phyloP scores from a whole-genome alignment of 2,113 vertebrate genomes.

The Bathybates hornii region DNA sequence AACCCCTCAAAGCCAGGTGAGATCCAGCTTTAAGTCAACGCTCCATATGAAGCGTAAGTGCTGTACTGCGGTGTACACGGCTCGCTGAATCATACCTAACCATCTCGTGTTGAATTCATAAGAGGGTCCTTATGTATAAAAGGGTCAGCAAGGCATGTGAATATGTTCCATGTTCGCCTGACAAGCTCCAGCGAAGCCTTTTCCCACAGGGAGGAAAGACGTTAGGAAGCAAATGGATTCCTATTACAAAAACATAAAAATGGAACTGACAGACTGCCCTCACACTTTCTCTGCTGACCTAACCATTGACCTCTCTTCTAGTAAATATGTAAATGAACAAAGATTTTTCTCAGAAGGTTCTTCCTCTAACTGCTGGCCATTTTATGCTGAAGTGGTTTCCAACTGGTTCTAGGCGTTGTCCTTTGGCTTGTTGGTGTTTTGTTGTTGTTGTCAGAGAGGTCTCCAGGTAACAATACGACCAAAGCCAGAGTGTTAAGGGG shows the following conservation, averaged over 20 bases:
- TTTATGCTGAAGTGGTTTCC: slow-evolving; percentile 11
- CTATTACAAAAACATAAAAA: background rate
- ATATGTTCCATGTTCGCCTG: slow-evolving; percentile 18
- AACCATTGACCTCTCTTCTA: background rate
- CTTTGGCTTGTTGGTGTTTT: background rate
- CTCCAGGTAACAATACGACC: slow-evolving; percentile 1
- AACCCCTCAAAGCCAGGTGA: background rate
- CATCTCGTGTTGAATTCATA: slow-evolving; percentile 55
- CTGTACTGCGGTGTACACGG: slow-evolving; percentile 2
- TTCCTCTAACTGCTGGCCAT: background rate
- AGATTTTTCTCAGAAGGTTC: background rate
- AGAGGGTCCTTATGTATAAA: slow-evolving; percentile 43
- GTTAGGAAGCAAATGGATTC: background rate
- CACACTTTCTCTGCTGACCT: background rate
- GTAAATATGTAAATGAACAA: background rate
- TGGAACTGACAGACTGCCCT: background rate
- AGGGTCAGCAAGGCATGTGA: slow-evolving; percentile 52
- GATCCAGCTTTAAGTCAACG: background rate
- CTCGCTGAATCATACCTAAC: slow-evolving; percentile 48
- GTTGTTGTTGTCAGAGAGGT: slow-evolving; percentile 5
- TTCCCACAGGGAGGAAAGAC: background rate
- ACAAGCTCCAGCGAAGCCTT: slow-evolving; percentile 4
- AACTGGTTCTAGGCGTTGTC: background rate
- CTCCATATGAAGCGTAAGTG: slow-evolving; percentile 28
- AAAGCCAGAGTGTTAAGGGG: background rate